Base-by-base conservation (phyloP, 1,140 invertebrate genomes). In the Tetraneura akinire region DNA sequence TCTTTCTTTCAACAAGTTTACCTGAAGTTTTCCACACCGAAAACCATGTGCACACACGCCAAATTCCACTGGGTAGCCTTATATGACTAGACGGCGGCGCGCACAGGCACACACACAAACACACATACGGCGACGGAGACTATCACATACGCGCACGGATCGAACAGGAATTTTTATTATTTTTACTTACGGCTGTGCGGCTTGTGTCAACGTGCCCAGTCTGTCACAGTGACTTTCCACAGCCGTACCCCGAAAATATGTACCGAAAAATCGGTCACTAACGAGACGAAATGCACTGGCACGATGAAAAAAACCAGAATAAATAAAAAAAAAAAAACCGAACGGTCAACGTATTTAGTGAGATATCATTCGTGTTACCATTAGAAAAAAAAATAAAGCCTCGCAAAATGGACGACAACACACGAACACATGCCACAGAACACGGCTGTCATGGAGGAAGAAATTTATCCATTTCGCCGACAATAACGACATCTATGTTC, bases 381-480 rank as follows among this genome's bases (percentile, higher is more conserved):
- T 78, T 49, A 87, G 87, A 86, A 87, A 86, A 87, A n/a, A n/a
- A n/a, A 88, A 23, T 26, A 26, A 23, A 88, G 89, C 88, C 81
- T 89, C 84, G 88, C 89, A 90, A 90, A 90, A 90, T 90, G 89
- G 89, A 89, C 88, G 89, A 89, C 87, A 86, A 86, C 86, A 88
- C 88, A 88, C 88, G 88, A 88, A 89, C 89, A 90, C 90, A 71
- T 71, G 89, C 89, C 88, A 89, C 86, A 86, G 86, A 86, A 87
- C 87, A 78, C 55, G 53, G 53, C 5, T 0, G 5, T 13, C 73
- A 23, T 78, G 74, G 74, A 78, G 26, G 53, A 78, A 8, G 62
- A 78, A 78, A 78, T 47, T 4, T 18, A 26, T 3, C 21, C 23
- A 45, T 71, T 3, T 6, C 23, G 0, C 4, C 23, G 55, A 78